Evolutionary conservation across 2,888 invertebrate species (phyloP).

Genomic region (Ctenicera cuprea): DNA sequence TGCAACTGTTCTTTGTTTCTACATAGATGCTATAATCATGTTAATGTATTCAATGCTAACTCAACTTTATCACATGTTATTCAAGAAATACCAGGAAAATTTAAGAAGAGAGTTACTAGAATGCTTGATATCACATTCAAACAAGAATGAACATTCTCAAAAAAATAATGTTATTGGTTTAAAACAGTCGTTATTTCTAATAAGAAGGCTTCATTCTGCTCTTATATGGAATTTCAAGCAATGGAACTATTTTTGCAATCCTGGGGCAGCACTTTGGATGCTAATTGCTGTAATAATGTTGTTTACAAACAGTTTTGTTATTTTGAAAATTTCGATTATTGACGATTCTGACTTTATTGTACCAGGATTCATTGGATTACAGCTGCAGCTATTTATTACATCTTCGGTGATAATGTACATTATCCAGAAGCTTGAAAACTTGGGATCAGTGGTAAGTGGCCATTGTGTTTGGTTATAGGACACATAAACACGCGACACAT

Average conservation of each 20-base stretch:
- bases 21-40: background rate
- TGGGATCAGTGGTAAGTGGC: background rate
- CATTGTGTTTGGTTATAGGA: too few species aligned
- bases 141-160: background rate
- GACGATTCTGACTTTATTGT: background rate
- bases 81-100: background rate
- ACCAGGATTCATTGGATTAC: background rate
- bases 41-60: background rate
- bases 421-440: background rate
- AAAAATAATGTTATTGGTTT: too few species aligned
- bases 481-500: too few species aligned
- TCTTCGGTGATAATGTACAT: background rate
- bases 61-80: background rate
- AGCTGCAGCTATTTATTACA: background rate
- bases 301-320: background rate
- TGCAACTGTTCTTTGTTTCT: background rate
- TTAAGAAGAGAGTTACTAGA: background rate
- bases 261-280: background rate
- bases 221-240: background rate
- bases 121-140: background rate
- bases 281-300: background rate
- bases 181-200: background rate
- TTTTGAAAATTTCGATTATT: background rate
- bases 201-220: background rate
- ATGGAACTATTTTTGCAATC: background rate